Evolutionary conservation across 2,888 invertebrate genomes (phyloP).

Genomic region (Silvanus unidentatus): DNA sequence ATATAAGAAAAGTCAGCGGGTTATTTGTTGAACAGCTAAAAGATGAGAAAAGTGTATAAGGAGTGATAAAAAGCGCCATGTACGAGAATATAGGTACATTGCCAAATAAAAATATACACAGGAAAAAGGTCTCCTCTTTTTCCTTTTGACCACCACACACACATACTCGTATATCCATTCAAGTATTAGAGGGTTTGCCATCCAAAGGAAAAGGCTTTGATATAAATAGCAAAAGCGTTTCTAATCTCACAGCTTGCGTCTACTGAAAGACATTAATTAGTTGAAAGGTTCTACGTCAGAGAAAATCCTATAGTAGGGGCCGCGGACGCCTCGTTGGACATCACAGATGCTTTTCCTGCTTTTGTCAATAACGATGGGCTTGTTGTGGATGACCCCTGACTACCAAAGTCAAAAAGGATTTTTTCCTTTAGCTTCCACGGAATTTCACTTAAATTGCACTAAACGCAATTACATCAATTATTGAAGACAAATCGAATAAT

Average conservation of each 20-base stretch:
- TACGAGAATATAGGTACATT: too few species aligned
- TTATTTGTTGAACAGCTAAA: too few species aligned
- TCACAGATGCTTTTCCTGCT: constrained; percentile 20
- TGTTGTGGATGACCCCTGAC: constrained; percentile 7
- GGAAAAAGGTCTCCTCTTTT: constrained; percentile 8
- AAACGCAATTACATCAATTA: too few species aligned
- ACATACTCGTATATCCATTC: too few species aligned
- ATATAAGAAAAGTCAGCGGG: too few species aligned
- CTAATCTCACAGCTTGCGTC: constrained; percentile 28
- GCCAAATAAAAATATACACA: constrained; percentile 11
- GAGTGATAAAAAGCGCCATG: constrained; percentile 9
- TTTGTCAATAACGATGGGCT: constrained; percentile 17
- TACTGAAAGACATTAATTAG: constrained; percentile 38
- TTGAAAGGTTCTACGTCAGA: constrained; percentile 32
- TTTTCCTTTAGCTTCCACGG: too few species aligned
- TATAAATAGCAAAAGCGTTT: constrained; percentile 25
- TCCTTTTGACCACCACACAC: constrained; percentile 7
- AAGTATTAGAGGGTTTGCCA: neutral
- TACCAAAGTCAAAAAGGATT: too few species aligned
- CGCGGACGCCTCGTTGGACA: constrained; percentile 24
- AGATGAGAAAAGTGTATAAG: constrained; percentile 6
- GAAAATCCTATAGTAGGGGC: constrained; percentile 7
- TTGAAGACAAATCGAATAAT: neutral
- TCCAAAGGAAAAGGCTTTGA: constrained; percentile 10
- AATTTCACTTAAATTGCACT: too few species aligned